phyloP scores from a whole-genome alignment of 2,113 vertebrate genomes.

The Neopipo cinnamomea region DNA sequence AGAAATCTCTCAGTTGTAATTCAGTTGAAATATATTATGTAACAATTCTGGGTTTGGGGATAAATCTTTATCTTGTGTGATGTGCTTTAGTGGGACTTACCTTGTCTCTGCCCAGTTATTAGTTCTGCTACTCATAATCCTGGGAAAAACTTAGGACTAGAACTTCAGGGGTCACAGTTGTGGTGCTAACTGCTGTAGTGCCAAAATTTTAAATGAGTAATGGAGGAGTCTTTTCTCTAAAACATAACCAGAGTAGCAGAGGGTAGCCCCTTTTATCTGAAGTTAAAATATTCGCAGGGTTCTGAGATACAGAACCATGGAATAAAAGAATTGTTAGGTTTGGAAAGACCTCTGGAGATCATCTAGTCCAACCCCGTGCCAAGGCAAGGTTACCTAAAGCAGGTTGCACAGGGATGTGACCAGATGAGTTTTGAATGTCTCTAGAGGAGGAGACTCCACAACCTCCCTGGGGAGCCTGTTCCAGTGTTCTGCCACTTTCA shows the following conservation, averaged over 20 bases:
- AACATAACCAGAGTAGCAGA: not conserved
- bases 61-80: not conserved
- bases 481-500: not conserved
- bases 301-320: not conserved
- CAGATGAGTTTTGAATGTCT: not conserved
- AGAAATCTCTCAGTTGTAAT: not conserved
- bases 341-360: not conserved
- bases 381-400: not conserved
- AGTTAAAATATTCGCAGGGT: not conserved
- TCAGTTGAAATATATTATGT: not conserved
- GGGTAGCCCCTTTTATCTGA: not conserved
- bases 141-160: not conserved
- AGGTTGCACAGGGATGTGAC: not conserved
- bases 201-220: not conserved
- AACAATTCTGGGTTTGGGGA: not conserved
- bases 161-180: not conserved
- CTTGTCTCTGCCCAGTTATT: not conserved
- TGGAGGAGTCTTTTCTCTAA: not conserved
- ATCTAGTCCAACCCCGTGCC: not conserved
- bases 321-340: not conserved
- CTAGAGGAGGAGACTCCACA: not conserved
- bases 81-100: not conserved
- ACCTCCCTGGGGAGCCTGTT: not conserved
- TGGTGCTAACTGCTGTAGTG: not conserved
- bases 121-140: not conserved